phyloP scores from a whole-genome alignment of 1,140 invertebrate species.

The Zaprionus taronus region DNA sequence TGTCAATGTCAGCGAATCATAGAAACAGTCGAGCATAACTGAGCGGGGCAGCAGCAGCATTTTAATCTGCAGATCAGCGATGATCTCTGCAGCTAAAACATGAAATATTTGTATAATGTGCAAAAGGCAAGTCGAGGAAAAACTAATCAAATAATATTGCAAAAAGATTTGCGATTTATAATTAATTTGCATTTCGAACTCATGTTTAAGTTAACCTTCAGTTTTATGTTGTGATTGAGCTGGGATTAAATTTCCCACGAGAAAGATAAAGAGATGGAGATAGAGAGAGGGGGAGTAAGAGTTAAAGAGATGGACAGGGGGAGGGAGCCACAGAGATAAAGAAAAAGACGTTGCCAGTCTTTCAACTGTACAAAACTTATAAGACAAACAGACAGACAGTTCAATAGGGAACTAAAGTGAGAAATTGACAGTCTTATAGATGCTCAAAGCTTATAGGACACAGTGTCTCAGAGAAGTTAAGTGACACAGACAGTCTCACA shows the following conservation, averaged over 20 bases:
- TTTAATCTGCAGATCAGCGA: constrained; percentile 39
- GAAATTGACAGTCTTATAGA: too few species aligned
- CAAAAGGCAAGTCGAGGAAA: not conserved
- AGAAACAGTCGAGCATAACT: constrained; percentile 38
- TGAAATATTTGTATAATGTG: not conserved
- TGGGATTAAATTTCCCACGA: not conserved
- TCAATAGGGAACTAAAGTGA: too few species aligned
- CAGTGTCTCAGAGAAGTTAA: too few species aligned
- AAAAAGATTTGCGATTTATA: not conserved
- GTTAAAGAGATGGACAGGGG: too few species aligned
- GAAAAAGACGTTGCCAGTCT: not conserved
- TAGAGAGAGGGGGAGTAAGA: not conserved
- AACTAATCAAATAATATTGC: not conserved
- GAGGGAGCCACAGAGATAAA: not conserved
- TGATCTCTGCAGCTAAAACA: constrained; percentile 2
- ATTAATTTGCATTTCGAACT: not conserved
- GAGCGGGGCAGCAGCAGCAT: constrained; percentile 20
- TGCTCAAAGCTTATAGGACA: too few species aligned
- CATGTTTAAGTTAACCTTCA: constrained; percentile 8
- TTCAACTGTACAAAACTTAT: not conserved
- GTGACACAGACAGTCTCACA: too few species aligned
- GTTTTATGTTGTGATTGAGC: not conserved
- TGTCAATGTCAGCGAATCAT: constrained; percentile 56
- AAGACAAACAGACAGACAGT: not conserved
- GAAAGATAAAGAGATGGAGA: not conserved